Conservation (phyloP, 30 jellyfish, hydroid and myxozoan genomes). For the Calvadosia cruxmelitensis region DNA sequence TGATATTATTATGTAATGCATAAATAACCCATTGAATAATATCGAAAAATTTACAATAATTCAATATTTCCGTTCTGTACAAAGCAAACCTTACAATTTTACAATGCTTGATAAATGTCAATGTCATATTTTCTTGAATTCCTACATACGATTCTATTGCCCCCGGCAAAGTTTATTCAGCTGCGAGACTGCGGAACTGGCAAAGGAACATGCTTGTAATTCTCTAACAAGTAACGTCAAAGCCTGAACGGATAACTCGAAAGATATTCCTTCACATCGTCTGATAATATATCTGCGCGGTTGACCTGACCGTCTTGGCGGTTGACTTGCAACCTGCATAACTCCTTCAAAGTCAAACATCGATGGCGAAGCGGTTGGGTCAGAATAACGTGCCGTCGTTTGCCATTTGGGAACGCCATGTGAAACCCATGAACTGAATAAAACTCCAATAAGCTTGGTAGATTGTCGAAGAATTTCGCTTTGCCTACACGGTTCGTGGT, state of each 20-base stretch:
- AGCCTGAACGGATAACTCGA: background rate
- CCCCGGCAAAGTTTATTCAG: no score
- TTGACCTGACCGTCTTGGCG: background rate
- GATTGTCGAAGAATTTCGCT: background rate
- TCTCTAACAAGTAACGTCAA: no score
- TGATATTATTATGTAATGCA: no score
- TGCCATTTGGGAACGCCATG: background rate
- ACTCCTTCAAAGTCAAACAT: background rate
- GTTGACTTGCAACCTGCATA: background rate
- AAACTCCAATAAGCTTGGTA: background rate
- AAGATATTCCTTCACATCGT: background rate
- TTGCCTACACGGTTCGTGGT: background rate
- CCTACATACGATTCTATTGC: no score
- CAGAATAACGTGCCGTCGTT: background rate
- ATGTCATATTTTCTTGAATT: no score
- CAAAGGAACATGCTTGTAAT: no score
- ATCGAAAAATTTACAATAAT: no score
- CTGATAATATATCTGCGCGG: background rate
- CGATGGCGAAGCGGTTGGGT: background rate
- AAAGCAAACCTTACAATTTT: background rate
- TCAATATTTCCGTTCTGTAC: no score
- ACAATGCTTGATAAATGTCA: background rate
- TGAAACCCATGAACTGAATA: background rate
- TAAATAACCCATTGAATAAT: no score
- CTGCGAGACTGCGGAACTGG: no score